phyloP scores from a whole-genome alignment of 2,797 vertebrate species.

The Odontamblyopus lacepedii region DNA sequence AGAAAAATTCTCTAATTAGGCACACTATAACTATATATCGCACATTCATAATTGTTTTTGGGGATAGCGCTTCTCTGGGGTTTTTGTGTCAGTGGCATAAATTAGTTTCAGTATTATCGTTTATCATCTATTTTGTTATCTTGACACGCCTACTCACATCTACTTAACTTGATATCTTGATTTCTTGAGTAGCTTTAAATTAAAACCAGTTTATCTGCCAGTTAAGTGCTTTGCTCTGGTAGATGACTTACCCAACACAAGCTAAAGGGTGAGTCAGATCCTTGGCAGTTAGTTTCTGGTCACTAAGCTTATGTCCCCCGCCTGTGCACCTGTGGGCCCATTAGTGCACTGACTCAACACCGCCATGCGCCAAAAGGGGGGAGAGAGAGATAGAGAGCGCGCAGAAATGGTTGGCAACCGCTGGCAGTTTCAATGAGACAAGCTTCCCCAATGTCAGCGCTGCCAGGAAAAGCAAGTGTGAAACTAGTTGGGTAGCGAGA shows the following conservation, averaged over 20 bases:
- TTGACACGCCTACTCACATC: too few species aligned
- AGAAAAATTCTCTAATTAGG: too few species aligned
- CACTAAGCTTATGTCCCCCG: neutral
- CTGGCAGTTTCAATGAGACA: conserved; percentile 45
- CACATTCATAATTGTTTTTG: too few species aligned
- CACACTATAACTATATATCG: too few species aligned
- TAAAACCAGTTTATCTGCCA: neutral
- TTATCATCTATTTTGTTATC: too few species aligned
- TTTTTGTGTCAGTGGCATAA: too few species aligned
- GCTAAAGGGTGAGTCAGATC: conserved; percentile 3
- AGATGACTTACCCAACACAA: neutral
- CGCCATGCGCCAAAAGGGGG: neutral
- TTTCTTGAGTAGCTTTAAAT: neutral
- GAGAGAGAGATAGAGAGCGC: conserved; percentile 13
- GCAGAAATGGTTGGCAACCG: conserved; percentile 36
- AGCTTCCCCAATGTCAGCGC: conserved; percentile 29
- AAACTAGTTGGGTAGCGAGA: conserved; percentile 42
- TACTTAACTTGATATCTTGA: neutral
- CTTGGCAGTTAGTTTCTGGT: neutral
- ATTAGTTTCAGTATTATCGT: too few species aligned
- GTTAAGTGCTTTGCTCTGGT: neutral
- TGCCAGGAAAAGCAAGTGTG: conserved; percentile 41
- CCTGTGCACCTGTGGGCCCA: conserved; percentile 26
- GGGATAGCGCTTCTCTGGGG: too few species aligned
- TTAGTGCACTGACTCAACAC: conserved; percentile 6